phyloP scores from a whole-genome alignment of 37 sponge, comb jelly and placozoan species.

The Haliclona indistincta region DNA sequence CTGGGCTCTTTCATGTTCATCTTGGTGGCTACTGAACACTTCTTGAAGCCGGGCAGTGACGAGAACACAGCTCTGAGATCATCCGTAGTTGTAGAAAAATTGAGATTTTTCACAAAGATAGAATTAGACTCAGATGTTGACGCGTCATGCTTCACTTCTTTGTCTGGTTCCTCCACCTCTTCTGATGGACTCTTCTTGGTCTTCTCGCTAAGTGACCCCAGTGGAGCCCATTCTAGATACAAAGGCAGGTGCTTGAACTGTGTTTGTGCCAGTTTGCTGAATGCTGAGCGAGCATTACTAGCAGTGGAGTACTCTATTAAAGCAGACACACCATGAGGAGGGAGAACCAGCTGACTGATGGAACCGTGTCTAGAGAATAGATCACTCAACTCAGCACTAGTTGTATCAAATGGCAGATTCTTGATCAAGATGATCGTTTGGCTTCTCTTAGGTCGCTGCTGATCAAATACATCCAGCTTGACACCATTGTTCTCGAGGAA shows the following conservation, averaged over 20 bases:
- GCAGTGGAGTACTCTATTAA: slow-evolving; percentile 81
- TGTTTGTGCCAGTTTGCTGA: slow-evolving; percentile 80
- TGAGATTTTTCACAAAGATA: slow-evolving; percentile 95
- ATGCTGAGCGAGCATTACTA: slow-evolving; percentile 77
- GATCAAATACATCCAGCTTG: slow-evolving; percentile 72
- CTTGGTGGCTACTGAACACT: slow-evolving; percentile 45
- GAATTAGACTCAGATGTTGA: slow-evolving; percentile 14
- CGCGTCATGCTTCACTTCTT: slow-evolving; percentile 18
- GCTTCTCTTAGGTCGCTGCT: slow-evolving; percentile 67
- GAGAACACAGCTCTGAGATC: slow-evolving; percentile 60
- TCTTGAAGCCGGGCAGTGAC: slow-evolving; percentile 16
- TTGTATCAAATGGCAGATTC: slow-evolving; percentile 85
- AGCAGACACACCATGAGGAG: slow-evolving; percentile 92
- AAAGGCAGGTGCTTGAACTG: slow-evolving; percentile 93
- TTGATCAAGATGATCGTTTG: slow-evolving; percentile 87
- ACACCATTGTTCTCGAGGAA: slow-evolving; percentile 87
- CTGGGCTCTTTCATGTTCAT: slow-evolving; percentile 59
- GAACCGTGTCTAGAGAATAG: slow-evolving; percentile 85
- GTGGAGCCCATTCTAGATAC: slow-evolving; percentile 97
- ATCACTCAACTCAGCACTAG: slow-evolving; percentile 53
- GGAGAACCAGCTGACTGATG: slow-evolving; percentile 68
- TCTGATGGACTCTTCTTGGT: slow-evolving; percentile 5
- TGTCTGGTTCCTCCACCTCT: not conserved
- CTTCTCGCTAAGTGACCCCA: slow-evolving; percentile 40
- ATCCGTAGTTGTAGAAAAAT: slow-evolving; percentile 85